phyloP scores from a whole-genome alignment of 2,113 vertebrate species.

The Myotis davidii region DNA sequence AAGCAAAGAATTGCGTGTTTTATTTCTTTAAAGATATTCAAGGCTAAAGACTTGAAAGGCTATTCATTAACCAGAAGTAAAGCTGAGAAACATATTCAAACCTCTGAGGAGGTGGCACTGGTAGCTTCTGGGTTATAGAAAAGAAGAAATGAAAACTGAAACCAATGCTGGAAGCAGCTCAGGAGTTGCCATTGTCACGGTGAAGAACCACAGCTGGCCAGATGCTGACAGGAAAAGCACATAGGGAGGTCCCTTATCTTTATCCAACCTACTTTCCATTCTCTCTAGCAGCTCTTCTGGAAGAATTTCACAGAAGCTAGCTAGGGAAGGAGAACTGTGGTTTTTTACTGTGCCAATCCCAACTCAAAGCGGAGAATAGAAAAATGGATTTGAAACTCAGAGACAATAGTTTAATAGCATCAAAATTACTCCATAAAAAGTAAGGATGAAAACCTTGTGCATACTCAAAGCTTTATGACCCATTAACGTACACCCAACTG shows the following conservation, averaged over 20 bases:
- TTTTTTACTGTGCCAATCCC: neutral
- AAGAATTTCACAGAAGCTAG: neutral
- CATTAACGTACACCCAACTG: neutral
- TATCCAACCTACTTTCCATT: neutral
- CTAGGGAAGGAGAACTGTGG: neutral
- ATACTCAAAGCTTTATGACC: neutral
- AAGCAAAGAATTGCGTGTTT: neutral
- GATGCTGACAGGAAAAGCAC: neutral
- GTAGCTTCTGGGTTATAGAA: neutral
- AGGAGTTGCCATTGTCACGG: neutral
- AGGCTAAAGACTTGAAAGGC: neutral
- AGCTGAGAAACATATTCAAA: neutral
- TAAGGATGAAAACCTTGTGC: neutral
- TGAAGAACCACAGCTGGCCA: neutral
- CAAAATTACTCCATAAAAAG: neutral
- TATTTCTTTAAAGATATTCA: neutral
- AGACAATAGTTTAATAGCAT: neutral
- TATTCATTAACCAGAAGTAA: neutral
- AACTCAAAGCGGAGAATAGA: neutral
- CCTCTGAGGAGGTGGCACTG: neutral
- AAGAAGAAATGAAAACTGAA: neutral
- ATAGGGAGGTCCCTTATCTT: neutral
- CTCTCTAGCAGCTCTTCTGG: neutral
- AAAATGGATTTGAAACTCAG: neutral
- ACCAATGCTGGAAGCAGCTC: neutral